Evolutionary conservation across 2,113 vertebrate genomes (phyloP), one percentile per base, ranked within the genome.

Genomic region (Xenopus borealis): DNA sequence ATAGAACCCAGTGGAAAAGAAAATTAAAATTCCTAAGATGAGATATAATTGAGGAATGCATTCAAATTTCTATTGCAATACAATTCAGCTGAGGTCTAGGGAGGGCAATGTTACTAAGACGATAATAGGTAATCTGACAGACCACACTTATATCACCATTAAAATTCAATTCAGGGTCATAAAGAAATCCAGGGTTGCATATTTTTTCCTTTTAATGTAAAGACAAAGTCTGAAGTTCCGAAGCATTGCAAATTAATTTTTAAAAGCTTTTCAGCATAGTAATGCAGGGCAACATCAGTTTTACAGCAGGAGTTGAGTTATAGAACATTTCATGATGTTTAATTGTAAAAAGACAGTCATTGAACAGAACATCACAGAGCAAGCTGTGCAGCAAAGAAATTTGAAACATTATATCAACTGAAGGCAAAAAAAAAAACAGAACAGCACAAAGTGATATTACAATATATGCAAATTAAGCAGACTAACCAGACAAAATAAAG

Each of bases 351-450:
- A 82, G 62, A 65, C 52, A 69, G 11, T n/a, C 66, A 72, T 81
- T 81, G 81, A 78, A 80, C 82, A 57, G 59, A 68, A 79, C 64
- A 81, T 44, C 6, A 58, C 10, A 78, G 58, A 64, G 63, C 10
- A 40, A 57, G 0, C 9, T 62, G 55, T 62, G 47, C 0, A 0
- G 66, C 79, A 79, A 76, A 6, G 44, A 84, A 80, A 71, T 78
- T 46, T 78, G 52, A 27, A 83, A 59, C 40, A 66, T 66, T 27
- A 72, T 72, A 75, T 78, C 79, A 72, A 58, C 72, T 69, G 63
- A 50, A 69, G 70, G 81, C 83, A 78, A 62, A 64, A 84, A 81
- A 79, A 61, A 66, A 82, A 73, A 16, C 40, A 78, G 40, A 0
- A 46, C 61, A 62, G 20, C 14, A 66, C 50, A 65, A 76, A 84